These are phyloP conservation scores for Brachymystax lenok DNA, from an alignment of 2,797 vertebrate genomes.

Conservation along the genomic window DNA sequence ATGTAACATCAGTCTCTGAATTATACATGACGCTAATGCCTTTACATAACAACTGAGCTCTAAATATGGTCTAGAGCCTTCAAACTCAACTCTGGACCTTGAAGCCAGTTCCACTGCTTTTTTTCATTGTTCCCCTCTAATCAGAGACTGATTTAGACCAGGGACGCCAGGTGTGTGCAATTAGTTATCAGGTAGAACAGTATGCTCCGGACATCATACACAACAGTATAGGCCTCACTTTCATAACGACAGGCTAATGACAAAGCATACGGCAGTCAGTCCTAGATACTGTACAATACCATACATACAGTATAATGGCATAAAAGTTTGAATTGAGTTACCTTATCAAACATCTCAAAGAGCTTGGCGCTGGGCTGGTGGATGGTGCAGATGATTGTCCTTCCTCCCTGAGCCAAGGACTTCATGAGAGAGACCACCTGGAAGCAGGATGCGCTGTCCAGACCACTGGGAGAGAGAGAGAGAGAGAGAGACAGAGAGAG, in stretches of 20 bases:
- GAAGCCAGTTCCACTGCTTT: no score
- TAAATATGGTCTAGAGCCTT: neutral
- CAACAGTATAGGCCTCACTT: neutral
- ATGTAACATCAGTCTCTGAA: slow-evolving; percentile 29
- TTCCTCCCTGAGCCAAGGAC: slow-evolving; percentile 92
- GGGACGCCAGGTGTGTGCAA: no score
- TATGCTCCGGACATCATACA: neutral
- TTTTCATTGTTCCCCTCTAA: no score
- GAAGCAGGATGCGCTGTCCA: slow-evolving; percentile 96
- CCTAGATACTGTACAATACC: neutral
- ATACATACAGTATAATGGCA: neutral
- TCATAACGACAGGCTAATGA: neutral
- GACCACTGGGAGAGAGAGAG: slow-evolving; percentile 75
- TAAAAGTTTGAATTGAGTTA: slow-evolving; percentile 44
- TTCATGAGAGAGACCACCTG: slow-evolving; percentile 97
- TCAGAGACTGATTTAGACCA: no score
- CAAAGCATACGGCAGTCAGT: neutral
- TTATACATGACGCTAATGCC: slow-evolving; percentile 45
- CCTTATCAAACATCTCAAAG: slow-evolving; percentile 99
- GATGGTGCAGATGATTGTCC: slow-evolving; percentile 98
- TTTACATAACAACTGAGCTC: slow-evolving; percentile 38
- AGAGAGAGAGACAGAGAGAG: slow-evolving; percentile 1
- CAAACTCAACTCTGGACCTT: no score
- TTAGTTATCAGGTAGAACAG: neutral
- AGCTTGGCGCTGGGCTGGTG: slow-evolving; percentile 99